These are phyloP conservation scores for Rhombomys opimus DNA, from an alignment of 2,113 vertebrate genomes.

Conservation along the genomic window DNA sequence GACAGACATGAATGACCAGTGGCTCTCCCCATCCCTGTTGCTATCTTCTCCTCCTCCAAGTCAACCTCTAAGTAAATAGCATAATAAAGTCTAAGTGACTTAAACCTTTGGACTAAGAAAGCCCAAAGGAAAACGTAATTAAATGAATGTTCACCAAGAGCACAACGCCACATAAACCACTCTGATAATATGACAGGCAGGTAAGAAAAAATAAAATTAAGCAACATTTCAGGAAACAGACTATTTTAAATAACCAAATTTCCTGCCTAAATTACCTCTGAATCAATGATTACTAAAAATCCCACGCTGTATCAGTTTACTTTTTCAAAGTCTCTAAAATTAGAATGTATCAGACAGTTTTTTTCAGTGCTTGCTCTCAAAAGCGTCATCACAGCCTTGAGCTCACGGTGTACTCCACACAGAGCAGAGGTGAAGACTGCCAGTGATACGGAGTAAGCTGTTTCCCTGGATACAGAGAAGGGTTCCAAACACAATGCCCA, in stretches of 20 bases:
- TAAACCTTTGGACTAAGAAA: neutral
- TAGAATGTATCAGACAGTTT: neutral
- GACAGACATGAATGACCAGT: neutral
- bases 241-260: neutral
- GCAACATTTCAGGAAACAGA: constrained; percentile 26
- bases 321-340: constrained; percentile 17
- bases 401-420: neutral
- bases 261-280: constrained; percentile 17
- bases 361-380: neutral
- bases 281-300: neutral
- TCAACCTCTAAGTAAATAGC: neutral
- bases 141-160: neutral
- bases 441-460: neutral
- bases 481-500: neutral
- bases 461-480: neutral
- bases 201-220: constrained; percentile 3
- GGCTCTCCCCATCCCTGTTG: neutral
- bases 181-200: constrained; percentile 23
- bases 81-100: neutral
- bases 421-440: neutral
- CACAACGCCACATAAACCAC: neutral
- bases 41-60: neutral
- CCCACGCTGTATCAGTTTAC: neutral
- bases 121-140: neutral
- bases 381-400: neutral